Base-by-base conservation (phyloP, 2,113 vertebrate genomes). In the Procapra przewalskii region DNA sequence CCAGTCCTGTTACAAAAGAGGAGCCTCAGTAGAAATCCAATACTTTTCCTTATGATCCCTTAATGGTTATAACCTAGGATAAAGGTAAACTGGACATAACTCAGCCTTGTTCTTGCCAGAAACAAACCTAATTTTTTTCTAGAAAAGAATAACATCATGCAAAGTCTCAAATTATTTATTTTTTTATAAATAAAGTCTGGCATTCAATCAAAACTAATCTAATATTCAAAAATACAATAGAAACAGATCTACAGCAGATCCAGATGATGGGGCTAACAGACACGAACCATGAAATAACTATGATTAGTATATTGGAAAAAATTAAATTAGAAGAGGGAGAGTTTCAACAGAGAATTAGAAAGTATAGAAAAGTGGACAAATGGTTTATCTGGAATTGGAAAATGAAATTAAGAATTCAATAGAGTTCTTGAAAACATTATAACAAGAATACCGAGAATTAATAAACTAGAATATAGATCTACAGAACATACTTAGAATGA, bases 301-400 rank as follows among this genome's bases (percentile, higher is more conserved):
- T 17, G 54, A 59, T 84, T 80, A 94, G 57, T 79, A 88, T 64
- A 23, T 0, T 94, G 36, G 13, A 40, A 31, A 89, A 62, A 48
- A 27, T 43, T 29, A 92, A 96, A 93, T 62, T 6, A 89, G 23
- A 75, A 83, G 31, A 60, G 60, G 11, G 25, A 60, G 31, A 67
- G 77, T 87, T 90, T 92, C 50, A 79, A 45, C 54, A 79, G 87
- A 95, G 57, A 96, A 97, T 25, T 86, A 33, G 13, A 95, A 87
- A 64, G 17, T 29, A 62, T 16, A 64, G 57, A 96, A 92, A 62
- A 92, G 1, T 62, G 86, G 15, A 60, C 14, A 89, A 96, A 91
- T 64, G 23, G 7, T 64, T 62, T 40, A 64, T 36, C 13, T 85
- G 83, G 11, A 79, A 55, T 8, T 91, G 5, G 52, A 93, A 60